Percentiles rank a stretch among this genome's conserved stretches.
These are phyloP conservation scores for Eupithecia exiguata DNA, from an alignment of 2,888 invertebrate genomes.

Conservation along the genomic window DNA sequence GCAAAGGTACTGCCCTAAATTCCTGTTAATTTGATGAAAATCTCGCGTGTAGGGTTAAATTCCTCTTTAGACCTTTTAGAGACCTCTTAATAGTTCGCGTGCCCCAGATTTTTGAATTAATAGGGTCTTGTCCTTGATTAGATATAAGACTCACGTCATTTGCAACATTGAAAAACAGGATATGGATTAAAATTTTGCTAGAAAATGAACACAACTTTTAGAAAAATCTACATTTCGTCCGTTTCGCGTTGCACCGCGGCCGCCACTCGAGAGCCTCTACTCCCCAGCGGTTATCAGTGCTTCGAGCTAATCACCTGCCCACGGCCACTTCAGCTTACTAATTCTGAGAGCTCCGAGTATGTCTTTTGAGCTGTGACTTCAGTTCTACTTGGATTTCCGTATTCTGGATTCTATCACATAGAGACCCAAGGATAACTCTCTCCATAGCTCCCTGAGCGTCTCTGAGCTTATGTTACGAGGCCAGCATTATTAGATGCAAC, in stretches of 20 bases:
- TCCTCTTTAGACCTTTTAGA: slow-evolving; percentile 23
- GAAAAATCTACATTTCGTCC: background rate
- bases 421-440: no score
- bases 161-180: background rate
- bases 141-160: background rate
- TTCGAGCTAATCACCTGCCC: no score
- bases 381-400: no score
- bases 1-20: slow-evolving; percentile 16
- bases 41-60: slow-evolving; percentile 16
- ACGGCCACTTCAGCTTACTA: no score
- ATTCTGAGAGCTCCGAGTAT: no score
- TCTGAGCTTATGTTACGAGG: no score
- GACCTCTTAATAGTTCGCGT: slow-evolving; percentile 16
- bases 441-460: no score
- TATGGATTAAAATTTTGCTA: background rate
- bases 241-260: background rate
- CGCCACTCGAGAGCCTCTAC: background rate
- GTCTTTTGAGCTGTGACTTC: no score
- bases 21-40: slow-evolving; percentile 30
- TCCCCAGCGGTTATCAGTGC: no score
- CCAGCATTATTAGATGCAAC: no score
- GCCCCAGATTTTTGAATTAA: slow-evolving; percentile 11
- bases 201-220: background rate
- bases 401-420: no score
- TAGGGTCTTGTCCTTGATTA: slow-evolving; percentile 2